Evolutionary conservation across 2,888 invertebrate species (phyloP), one percentile per base, ranked within the genome.

Genomic region (Iselma pallidipennis): DNA sequence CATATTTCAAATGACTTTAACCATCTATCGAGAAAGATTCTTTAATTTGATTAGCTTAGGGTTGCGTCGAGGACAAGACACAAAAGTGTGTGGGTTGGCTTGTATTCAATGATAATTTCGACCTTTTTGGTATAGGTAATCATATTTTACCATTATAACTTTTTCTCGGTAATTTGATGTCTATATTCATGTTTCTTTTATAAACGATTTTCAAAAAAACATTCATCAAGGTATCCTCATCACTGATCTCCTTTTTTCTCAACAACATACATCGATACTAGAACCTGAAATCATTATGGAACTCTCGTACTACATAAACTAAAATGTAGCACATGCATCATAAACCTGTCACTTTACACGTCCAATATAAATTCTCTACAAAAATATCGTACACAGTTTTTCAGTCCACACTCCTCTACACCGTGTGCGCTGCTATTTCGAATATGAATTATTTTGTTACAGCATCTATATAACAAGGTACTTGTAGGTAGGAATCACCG

Each of bases 261-360:
- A n/a, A n/a, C n/a, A n/a, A n/a, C n/a, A n/a, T n/a, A 16, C 2
- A 37, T 19, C 2, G 16, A 37, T 16, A 37, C 16, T 6, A 2
- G 2, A 7, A 37, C 16, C 14, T 37, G 7, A 16, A 65, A 65
- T 68, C 68, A 64, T 68, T 66, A 68, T 65, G 65, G 57, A 57
- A 63, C 60, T 64, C 68, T 63, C 68, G 68, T 68, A 63, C 64
- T 55, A 57, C 61, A 63, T 68, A 68, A 68, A 68, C 66, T 63
- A 65, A 65, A 66, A 63, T 57, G 61, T 63, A 55, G 56, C 63
- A 65, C 66, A 68, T 68, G 65, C 63, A 66, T 66, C 68, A 68
- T 63, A 58, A 59, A 55, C 62, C 65, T 66, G 64, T 62, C 65
- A 62, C 66, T 61, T 60, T 61, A 55, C 62, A 65, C 66, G 65